phyloP scores from a whole-genome alignment of 2,797 vertebrate genomes.

The Dryobates pubescens region DNA sequence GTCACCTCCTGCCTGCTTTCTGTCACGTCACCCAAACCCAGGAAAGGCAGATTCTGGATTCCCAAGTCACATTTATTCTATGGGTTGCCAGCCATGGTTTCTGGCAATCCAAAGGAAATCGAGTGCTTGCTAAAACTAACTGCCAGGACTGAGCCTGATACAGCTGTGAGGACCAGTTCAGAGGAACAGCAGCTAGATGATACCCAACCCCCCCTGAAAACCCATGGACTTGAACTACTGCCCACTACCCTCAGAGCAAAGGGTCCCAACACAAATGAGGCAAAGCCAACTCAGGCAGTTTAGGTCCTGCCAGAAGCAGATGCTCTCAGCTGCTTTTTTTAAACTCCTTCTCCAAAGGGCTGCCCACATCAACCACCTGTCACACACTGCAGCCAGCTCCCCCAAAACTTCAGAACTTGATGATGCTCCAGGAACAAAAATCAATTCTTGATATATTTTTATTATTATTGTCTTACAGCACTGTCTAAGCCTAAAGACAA shows the following conservation, averaged over 20 bases:
- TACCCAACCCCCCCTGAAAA: neutral
- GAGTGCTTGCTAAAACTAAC: neutral
- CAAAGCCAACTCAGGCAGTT: neutral
- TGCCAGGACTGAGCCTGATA: neutral
- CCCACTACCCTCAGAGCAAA: neutral
- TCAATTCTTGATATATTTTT: neutral
- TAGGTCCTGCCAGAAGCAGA: neutral
- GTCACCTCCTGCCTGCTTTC: accelerated
- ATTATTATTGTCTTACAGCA: neutral
- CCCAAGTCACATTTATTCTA: neutral
- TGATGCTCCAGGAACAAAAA: neutral
- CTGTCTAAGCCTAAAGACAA: neutral
- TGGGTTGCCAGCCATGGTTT: neutral
- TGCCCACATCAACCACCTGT: neutral
- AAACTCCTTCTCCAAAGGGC: neutral
- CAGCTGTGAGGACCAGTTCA: neutral
- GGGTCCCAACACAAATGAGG: neutral
- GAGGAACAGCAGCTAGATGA: accelerated
- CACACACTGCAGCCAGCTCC: neutral
- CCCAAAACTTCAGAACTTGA: neutral
- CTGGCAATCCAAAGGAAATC: neutral
- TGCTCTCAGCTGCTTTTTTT: neutral
- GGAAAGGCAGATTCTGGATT: neutral
- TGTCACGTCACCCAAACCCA: neutral
- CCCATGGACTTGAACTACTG: neutral